These are phyloP conservation scores for Chloromyia formosa DNA, from an alignment of 2,888 invertebrate species.

Conservation along the genomic window DNA sequence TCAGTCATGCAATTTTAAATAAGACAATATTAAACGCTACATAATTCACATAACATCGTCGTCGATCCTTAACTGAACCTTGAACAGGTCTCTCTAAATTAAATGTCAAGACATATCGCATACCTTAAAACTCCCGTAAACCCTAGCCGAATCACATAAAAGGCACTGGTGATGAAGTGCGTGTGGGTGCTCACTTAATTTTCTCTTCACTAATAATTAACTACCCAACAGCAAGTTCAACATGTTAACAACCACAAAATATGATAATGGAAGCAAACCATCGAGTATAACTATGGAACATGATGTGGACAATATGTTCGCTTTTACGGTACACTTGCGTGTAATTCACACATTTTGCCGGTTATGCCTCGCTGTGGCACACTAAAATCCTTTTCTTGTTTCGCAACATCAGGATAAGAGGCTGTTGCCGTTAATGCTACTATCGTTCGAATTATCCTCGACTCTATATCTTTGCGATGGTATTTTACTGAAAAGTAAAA, in stretches of 20 bases:
- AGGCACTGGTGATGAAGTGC: background rate
- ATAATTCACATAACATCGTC: no score
- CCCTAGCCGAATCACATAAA: no score
- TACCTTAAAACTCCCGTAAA: no score
- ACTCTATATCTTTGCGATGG: background rate
- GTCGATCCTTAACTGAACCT: no score
- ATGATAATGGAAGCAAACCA: conserved; percentile 18
- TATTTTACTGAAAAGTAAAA: background rate
- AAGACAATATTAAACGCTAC: no score
- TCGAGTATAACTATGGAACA: background rate
- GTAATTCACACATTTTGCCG: background rate
- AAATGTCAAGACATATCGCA: no score
- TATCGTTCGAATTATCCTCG: no score
- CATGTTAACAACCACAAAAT: background rate
- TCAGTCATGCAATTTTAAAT: no score
- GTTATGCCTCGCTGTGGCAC: background rate
- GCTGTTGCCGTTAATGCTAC: no score
- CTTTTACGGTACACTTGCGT: background rate
- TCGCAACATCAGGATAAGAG: background rate
- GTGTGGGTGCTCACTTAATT: background rate
- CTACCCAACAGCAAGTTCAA: background rate
- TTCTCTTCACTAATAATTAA: conserved; percentile 14
- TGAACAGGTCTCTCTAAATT: no score
- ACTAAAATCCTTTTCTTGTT: conserved; percentile 21
- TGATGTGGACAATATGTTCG: no score